Conservation (phyloP, 2,888 invertebrate genomes). For the Galerucella pusilla region DNA sequence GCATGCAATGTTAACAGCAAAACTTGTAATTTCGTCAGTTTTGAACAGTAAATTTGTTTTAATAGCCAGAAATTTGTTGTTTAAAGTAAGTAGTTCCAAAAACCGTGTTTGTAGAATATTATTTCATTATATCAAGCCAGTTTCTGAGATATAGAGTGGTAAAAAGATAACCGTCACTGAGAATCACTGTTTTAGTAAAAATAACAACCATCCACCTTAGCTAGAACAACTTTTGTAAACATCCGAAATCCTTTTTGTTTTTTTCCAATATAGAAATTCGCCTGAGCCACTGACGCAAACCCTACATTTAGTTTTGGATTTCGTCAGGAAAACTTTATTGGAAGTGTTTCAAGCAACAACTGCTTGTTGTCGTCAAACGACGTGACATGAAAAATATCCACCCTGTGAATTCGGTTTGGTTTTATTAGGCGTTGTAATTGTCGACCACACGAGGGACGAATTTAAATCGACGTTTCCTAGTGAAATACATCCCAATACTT, state of each 20-base stretch:
- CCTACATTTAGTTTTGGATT: conserved; percentile 28
- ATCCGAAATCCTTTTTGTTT: no score
- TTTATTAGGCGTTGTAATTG: conserved; percentile 59
- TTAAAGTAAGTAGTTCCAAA: no score
- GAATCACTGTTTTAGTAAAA: no score
- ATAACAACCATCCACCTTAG: no score
- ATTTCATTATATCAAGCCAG: no score
- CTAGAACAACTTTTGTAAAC: no score
- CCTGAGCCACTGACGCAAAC: neutral
- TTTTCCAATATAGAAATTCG: neutral
- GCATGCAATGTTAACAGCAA: neutral
- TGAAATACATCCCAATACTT: conserved; percentile 23
- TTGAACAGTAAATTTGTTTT: neutral
- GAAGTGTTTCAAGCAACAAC: conserved; percentile 45
- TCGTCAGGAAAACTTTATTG: conserved; percentile 35
- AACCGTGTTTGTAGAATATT: no score
- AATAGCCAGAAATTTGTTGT: no score
- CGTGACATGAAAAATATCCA: conserved; percentile 47
- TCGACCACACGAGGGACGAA: conserved; percentile 40
- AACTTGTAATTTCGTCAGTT: neutral
- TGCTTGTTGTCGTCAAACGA: conserved; percentile 44
- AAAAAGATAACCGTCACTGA: no score
- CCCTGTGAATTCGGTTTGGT: conserved; percentile 49
- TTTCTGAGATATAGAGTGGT: no score
- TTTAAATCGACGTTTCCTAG: conserved; percentile 33